These are phyloP conservation scores for Proteles cristata DNA, from an alignment of 2,113 vertebrate genomes.

Conservation along the genomic window DNA sequence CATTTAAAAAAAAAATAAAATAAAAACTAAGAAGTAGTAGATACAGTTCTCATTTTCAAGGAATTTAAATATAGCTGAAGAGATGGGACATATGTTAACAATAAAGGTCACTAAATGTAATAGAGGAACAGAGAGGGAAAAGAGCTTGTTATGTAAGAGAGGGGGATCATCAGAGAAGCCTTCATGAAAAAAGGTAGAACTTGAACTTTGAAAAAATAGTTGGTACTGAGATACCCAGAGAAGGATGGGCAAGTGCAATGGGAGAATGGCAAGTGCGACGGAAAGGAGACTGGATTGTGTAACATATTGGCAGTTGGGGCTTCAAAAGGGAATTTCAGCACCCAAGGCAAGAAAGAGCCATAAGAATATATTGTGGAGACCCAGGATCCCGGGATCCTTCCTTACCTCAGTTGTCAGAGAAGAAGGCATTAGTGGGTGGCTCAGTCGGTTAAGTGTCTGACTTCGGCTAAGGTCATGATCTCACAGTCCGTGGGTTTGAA, in stretches of 20 bases:
- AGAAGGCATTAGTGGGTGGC: too few relatives aligned
- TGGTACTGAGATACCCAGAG: not conserved
- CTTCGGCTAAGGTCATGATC: too few relatives aligned
- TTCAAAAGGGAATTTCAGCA: conserved; percentile 5
- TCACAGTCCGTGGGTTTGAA: too few relatives aligned
- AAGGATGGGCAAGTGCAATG: not conserved
- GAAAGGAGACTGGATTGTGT: not conserved
- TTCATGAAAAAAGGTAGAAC: not conserved
- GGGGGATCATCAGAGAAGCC: not conserved
- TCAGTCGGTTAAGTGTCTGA: too few relatives aligned
- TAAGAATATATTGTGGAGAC: not conserved
- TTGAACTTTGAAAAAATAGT: conserved; percentile 41
- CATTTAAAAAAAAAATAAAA: too few relatives aligned
- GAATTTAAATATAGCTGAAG: conserved; percentile 47
- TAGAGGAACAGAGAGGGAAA: not conserved
- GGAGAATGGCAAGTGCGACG: not conserved
- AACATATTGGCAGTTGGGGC: not conserved
- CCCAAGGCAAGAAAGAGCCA: not conserved
- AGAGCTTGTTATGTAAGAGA: not conserved
- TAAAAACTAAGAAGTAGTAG: not conserved
- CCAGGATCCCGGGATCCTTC: not conserved
- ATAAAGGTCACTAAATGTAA: not conserved
- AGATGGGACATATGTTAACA: not conserved
- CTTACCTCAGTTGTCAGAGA: not conserved
- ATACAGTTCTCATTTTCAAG: not conserved